Evolutionary conservation across 2,113 vertebrate species (phyloP).

Genomic region (Mesembrinibis cayennensis): DNA sequence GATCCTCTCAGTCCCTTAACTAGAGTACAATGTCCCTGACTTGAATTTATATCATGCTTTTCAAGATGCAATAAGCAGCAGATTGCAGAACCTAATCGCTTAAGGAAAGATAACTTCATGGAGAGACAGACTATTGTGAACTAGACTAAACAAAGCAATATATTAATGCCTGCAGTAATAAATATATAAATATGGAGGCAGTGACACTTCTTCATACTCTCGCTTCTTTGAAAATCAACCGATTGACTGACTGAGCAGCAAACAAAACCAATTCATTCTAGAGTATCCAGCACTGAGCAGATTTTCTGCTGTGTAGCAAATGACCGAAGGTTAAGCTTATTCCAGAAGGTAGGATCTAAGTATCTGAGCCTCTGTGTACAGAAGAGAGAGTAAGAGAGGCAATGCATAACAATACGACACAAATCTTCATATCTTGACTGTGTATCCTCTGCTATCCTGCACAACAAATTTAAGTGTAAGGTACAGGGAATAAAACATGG

Average conservation of each 20-base stretch:
- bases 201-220: neutral
- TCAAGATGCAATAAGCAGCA: conserved; percentile 40
- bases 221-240: neutral
- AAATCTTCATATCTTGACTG: neutral
- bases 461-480: neutral
- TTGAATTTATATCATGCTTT: conserved; percentile 44
- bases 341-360: neutral
- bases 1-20: conserved; percentile 43
- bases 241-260: neutral
- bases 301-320: neutral
- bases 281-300: neutral
- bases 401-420: neutral
- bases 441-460: neutral
- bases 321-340: neutral
- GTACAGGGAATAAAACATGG: neutral
- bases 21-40: conserved; percentile 43
- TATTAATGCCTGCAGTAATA: conserved; percentile 11
- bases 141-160: neutral
- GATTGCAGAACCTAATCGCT: neutral
- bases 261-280: neutral
- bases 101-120: conserved; percentile 19
- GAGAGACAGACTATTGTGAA: neutral
- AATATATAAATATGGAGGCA: neutral
- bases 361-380: neutral
- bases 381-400: neutral